A percentile compares a stretch with the other conserved stretches of the same genome.
Evolutionary conservation across 2,888 invertebrate species (phyloP).

Genomic region (Tiphia femorata): DNA sequence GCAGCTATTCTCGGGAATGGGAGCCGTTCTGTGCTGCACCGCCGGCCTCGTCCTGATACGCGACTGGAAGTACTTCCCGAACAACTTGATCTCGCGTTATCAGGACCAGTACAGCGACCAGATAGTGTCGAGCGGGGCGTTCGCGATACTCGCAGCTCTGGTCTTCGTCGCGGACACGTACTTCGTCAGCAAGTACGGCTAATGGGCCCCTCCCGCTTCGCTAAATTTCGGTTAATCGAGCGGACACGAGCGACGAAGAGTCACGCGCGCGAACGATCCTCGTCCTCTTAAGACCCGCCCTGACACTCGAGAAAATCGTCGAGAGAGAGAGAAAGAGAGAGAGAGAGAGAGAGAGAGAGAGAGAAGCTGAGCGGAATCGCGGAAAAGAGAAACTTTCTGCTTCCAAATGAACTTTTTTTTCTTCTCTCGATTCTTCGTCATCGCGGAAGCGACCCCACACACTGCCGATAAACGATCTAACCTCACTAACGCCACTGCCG

Average conservation of each 20-base stretch:
- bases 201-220: conserved; percentile 2
- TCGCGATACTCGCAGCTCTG: conserved; percentile 74
- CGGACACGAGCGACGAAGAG: too few species aligned
- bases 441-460: too few species aligned
- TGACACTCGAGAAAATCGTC: too few species aligned
- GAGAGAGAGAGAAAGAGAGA: background rate
- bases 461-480: too few species aligned
- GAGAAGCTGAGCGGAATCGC: too few species aligned
- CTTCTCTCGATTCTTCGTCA: too few species aligned
- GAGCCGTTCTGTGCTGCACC: conserved; percentile 75
- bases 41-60: conserved; percentile 76
- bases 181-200: conserved; percentile 68
- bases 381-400: too few species aligned
- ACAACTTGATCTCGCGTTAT: conserved; percentile 70
- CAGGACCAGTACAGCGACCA: conserved; percentile 74
- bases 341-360: background rate
- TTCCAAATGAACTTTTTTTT: too few species aligned
- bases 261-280: too few species aligned
- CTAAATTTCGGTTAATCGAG: background rate
- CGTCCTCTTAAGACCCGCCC: too few species aligned
- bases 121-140: conserved; percentile 75
- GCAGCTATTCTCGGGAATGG: conserved; percentile 74
- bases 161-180: conserved; percentile 76
- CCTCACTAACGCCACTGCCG: too few species aligned
- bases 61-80: conserved; percentile 62